Evolutionary conservation across 2,797 vertebrate species (phyloP), one percentile per base, ranked within the genome.

Genomic region (Rhadinocentrus ornatus): DNA sequence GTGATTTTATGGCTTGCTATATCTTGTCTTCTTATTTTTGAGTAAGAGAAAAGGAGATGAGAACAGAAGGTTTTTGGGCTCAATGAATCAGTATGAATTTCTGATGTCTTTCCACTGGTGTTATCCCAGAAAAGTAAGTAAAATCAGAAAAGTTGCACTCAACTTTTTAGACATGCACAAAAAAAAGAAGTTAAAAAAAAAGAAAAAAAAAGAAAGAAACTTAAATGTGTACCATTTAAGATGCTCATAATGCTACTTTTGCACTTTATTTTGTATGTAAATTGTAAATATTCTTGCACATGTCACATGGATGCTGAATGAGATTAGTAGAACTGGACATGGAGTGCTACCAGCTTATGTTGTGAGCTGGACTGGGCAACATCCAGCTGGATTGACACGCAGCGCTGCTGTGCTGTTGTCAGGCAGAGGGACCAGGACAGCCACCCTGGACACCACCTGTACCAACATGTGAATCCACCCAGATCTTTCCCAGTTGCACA

Each of bases 361-460:
- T 85, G 73, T 80, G 67, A 85, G 86, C 85, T 86, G 87, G 80
- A 83, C 80, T 54, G 77, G 83, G 83, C 0, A 61, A 72, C n/a
- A 65, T 89, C 86, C 57, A 60, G 78, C 66, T 86, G 86, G 73
- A 88, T 58, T 87, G 59, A 84, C 83, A 60, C 55, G 55, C 53
- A 3, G 62, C 22, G 39, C n/a, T 55, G 57, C 65, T 69, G 75
- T 83, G 79, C 65, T 77, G 73, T 71, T 81, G 70, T 70, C 80
- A 75, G 84, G 69, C 76, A 66, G 18, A 85, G 86, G 70, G 72
- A 76, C 83, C 89, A 87, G 91, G 89, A 78, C 88, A 86, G 71
- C 89, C 88, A 90, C 50, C 83, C 90, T 91, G 90, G 86, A 71
- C 22, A 60, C 87, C 85, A 72, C 84, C 82, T 79, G 82, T 41